Evolutionary conservation across 2,797 vertebrate genomes (phyloP).

Genomic region (Bradypodion ventrale): DNA sequence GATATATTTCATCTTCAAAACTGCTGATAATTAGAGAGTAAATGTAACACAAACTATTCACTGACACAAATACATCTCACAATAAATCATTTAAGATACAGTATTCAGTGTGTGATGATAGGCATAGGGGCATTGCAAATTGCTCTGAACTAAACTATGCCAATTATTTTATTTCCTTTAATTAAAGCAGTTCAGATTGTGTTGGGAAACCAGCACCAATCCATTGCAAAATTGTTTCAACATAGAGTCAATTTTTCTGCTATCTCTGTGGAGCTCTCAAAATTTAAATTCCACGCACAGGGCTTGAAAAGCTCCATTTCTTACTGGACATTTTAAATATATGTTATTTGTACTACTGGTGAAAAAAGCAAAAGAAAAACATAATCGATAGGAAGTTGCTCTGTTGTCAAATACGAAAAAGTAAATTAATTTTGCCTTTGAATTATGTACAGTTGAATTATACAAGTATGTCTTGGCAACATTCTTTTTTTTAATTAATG

Average conservation of each 20-base stretch:
- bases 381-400: slow-evolving; percentile 61
- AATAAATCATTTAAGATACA: slow-evolving; percentile 67
- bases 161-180: slow-evolving; percentile 68
- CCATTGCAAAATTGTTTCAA: slow-evolving; percentile 47
- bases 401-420: slow-evolving; percentile 64
- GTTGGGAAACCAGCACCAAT: slow-evolving; percentile 57
- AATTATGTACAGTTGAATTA: slow-evolving; percentile 64
- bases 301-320: slow-evolving; percentile 58
- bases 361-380: slow-evolving; percentile 40
- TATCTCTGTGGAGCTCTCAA: slow-evolving; percentile 42
- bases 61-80: slow-evolving; percentile 42
- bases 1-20: slow-evolving; percentile 52
- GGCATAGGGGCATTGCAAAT: slow-evolving; percentile 52
- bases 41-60: slow-evolving; percentile 50
- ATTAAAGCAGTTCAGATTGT: slow-evolving; percentile 58
- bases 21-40: slow-evolving; percentile 50
- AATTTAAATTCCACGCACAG: slow-evolving; percentile 59
- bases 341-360: slow-evolving; percentile 38
- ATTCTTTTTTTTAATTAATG: slow-evolving; percentile 66
- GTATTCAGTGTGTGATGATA: slow-evolving; percentile 60
- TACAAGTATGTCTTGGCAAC: slow-evolving; percentile 55
- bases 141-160: slow-evolving; percentile 45
- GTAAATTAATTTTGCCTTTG: slow-evolving; percentile 72
- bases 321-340: slow-evolving; percentile 35
- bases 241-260: slow-evolving; percentile 42